These are phyloP conservation scores for Streptopelia turtur DNA, from an alignment of 2,797 vertebrate species.

Conservation along the genomic window DNA sequence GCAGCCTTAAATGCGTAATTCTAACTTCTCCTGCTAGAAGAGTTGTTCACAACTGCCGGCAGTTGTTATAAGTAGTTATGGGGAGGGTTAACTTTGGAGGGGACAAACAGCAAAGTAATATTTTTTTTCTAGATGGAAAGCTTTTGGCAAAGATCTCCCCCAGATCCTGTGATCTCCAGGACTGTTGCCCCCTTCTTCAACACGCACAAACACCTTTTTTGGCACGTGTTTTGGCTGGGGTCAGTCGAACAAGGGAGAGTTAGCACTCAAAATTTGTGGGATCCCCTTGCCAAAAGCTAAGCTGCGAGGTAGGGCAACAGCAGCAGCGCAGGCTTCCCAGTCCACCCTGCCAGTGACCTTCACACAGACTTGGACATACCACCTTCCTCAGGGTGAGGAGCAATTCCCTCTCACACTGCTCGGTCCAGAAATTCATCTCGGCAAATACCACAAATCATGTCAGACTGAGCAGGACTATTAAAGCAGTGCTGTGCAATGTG, in stretches of 20 bases:
- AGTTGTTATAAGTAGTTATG: background rate
- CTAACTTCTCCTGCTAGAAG: background rate
- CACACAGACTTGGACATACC: conserved; percentile 64
- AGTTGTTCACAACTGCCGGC: background rate
- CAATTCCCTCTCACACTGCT: conserved; percentile 55
- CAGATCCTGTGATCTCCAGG: background rate
- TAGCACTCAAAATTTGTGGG: conserved; percentile 19
- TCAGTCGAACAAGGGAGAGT: background rate
- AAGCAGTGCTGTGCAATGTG: conserved; percentile 24
- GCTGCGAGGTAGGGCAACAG: conserved; percentile 56
- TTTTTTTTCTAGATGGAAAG: conserved; percentile 10
- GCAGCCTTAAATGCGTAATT: background rate
- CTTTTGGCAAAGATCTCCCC: conserved; percentile 25
- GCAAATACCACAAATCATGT: conserved; percentile 70
- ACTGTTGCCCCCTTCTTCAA: background rate
- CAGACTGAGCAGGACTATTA: conserved; percentile 31
- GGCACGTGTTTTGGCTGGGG: background rate
- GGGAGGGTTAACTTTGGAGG: background rate
- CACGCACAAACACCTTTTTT: conserved; percentile 20
- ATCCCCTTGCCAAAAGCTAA: conserved; percentile 51
- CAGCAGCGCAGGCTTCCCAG: conserved; percentile 54
- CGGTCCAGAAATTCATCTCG: conserved; percentile 58
- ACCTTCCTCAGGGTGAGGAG: conserved; percentile 39
- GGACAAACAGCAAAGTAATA: background rate
- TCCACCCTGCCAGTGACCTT: conserved; percentile 65